These are phyloP conservation scores for Hypanus sabinus DNA, from an alignment of 2,113 vertebrate species.

Conservation along the genomic window DNA sequence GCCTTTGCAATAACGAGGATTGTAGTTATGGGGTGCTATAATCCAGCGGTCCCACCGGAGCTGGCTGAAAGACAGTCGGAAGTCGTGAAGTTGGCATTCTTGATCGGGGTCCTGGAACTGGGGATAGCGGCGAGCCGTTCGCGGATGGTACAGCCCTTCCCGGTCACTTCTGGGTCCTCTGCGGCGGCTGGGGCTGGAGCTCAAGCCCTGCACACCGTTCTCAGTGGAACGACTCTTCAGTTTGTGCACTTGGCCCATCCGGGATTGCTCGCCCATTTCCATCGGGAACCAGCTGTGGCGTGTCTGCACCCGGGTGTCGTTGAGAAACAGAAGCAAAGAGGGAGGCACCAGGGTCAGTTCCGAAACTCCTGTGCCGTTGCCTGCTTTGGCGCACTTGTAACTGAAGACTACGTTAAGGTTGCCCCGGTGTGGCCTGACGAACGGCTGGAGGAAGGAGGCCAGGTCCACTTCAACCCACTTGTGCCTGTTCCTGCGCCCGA, in stretches of 20 bases:
- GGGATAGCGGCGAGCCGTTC: slow-evolving; percentile 47
- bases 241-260: slow-evolving; percentile 37
- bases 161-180: slow-evolving; percentile 44
- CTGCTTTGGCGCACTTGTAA: slow-evolving; percentile 61
- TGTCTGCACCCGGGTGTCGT: slow-evolving; percentile 70
- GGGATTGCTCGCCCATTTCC: not conserved
- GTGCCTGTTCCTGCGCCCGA: slow-evolving; percentile 47
- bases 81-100: slow-evolving; percentile 80
- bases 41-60: slow-evolving; percentile 89
- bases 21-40: slow-evolving; percentile 80
- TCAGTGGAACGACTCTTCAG: slow-evolving; percentile 9
- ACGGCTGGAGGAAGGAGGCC: slow-evolving; percentile 69
- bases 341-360: slow-evolving; percentile 57
- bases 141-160: not conserved
- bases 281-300: slow-evolving; percentile 53
- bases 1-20: slow-evolving; percentile 85
- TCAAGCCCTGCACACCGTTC: slow-evolving; percentile 40
- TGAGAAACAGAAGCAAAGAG: slow-evolving; percentile 79
- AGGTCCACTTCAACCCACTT: slow-evolving; percentile 80
- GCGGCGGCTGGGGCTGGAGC: slow-evolving; percentile 52
- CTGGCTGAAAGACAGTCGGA: slow-evolving; percentile 79
- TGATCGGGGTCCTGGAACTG: slow-evolving; percentile 61
- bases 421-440: slow-evolving; percentile 60
- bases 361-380: slow-evolving; percentile 1
- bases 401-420: slow-evolving; percentile 67